Evolutionary conservation across 2,113 vertebrate genomes (phyloP).

Genomic region (Gallinago media): DNA sequence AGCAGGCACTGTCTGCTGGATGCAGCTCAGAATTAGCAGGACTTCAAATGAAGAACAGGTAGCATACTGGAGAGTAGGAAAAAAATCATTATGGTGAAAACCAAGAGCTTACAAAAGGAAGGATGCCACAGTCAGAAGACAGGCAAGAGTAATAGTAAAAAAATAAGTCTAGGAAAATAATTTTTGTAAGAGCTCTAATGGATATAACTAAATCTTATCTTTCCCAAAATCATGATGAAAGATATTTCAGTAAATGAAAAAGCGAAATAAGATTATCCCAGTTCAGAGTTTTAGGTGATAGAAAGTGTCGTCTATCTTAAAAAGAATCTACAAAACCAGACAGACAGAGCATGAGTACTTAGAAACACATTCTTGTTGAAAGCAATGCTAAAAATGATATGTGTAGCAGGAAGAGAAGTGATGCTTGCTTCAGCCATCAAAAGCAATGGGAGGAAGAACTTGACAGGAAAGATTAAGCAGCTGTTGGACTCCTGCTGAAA

Average conservation of each 20-base stretch:
- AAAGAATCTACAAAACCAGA: not conserved
- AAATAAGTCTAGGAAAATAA: not conserved
- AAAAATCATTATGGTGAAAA: not conserved
- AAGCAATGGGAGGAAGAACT: not conserved
- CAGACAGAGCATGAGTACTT: not conserved
- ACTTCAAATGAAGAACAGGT: not conserved
- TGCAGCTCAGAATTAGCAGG: not conserved
- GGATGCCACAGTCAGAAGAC: accelerated
- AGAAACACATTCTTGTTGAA: not conserved
- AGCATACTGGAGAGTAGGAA: not conserved
- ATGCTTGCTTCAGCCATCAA: conserved; percentile 6
- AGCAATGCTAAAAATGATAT: not conserved
- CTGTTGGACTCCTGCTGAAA: not conserved
- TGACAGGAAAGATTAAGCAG: conserved; percentile 48
- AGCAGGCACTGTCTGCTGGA: not conserved
- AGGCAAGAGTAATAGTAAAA: not conserved
- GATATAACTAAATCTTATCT: not conserved
- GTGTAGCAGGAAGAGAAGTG: conserved; percentile 6
- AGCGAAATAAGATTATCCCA: not conserved
- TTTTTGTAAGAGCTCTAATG: not conserved
- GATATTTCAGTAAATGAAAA: not conserved
- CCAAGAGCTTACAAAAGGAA: not conserved
- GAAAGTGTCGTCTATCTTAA: not conserved
- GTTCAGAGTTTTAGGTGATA: not conserved
- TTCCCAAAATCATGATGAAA: not conserved